A percentile compares a stretch with the other conserved stretches of the same genome.
Conservation (phyloP, 2,113 vertebrate genomes). For the Ceuthmochares aereus region DNA sequence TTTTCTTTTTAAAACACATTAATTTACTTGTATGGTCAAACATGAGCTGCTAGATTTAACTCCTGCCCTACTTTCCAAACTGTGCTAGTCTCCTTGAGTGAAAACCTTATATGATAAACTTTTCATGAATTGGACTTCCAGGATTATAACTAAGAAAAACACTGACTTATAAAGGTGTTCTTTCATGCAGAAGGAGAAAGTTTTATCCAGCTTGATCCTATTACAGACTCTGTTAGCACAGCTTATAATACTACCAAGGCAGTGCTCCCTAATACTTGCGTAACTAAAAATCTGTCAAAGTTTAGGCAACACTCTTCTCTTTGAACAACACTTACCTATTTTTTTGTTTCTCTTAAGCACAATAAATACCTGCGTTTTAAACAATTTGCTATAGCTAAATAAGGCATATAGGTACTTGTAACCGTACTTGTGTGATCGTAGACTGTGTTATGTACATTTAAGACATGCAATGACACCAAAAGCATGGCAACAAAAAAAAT, state of each 20-base stretch:
- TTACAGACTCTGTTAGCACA: constrained; percentile 43
- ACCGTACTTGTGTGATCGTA: not conserved
- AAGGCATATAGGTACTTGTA: not conserved
- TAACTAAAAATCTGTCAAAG: not conserved
- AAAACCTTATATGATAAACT: constrained; percentile 41
- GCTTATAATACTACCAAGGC: constrained; percentile 1
- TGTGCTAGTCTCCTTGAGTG: not conserved
- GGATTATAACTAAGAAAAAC: constrained; percentile 48
- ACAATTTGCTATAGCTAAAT: not conserved
- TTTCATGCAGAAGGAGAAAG: constrained; percentile 44
- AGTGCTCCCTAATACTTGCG: not conserved
- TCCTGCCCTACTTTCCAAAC: constrained; percentile 40
- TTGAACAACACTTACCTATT: not conserved
- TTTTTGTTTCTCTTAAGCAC: not conserved
- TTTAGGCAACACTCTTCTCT: not conserved
- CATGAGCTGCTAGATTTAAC: not conserved
- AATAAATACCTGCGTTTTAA: not conserved
- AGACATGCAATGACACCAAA: not conserved
- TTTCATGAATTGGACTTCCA: constrained; percentile 49
- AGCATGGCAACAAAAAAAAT: not conserved
- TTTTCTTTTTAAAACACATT: not conserved
- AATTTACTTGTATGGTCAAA: not conserved
- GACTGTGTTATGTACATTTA: not conserved
- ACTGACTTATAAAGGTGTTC: constrained; percentile 38
- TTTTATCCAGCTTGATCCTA: constrained; percentile 61